phyloP scores from a whole-genome alignment of 2,888 invertebrate species.

The Luffia ferchaultella region DNA sequence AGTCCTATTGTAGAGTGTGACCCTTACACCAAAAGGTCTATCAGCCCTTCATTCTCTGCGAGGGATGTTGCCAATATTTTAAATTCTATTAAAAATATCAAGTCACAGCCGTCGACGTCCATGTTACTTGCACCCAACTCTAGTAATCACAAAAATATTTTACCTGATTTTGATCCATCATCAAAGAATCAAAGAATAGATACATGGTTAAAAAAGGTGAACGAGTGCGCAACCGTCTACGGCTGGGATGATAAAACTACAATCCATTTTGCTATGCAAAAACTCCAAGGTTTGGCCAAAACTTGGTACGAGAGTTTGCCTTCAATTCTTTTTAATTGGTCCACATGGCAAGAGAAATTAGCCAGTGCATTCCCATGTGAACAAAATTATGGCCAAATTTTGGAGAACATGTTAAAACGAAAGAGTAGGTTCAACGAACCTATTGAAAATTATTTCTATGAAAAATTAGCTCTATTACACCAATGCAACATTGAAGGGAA shows the following conservation, averaged over 20 bases:
- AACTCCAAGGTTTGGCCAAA: slow-evolving; percentile 18
- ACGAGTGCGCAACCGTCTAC: slow-evolving; percentile 14
- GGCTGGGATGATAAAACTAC: slow-evolving; percentile 14
- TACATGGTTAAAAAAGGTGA: slow-evolving; percentile 8
- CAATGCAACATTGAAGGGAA: slow-evolving; percentile 11
- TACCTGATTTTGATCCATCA: slow-evolving; percentile 6
- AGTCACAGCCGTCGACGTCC: too few relatives aligned
- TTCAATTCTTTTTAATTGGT: slow-evolving; percentile 13
- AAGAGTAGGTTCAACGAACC: slow-evolving; percentile 9
- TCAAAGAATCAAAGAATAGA: slow-evolving; percentile 8
- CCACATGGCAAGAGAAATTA: slow-evolving; percentile 17
- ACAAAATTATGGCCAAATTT: slow-evolving; percentile 13
- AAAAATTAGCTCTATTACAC: slow-evolving; percentile 13
- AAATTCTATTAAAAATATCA: too few relatives aligned
- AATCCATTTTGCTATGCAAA: slow-evolving; percentile 18
- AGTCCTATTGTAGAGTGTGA: too few relatives aligned
- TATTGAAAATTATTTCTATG: slow-evolving; percentile 14
- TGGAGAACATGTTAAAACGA: slow-evolving; percentile 14
- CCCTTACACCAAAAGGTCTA: too few relatives aligned
- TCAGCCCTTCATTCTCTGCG: too few relatives aligned
- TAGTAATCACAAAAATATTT: slow-evolving; percentile 5
- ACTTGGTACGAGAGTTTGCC: slow-evolving; percentile 15
- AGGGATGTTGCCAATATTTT: too few relatives aligned
- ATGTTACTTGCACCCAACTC: too few relatives aligned
- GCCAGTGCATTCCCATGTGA: slow-evolving; percentile 14